phyloP scores from a whole-genome alignment of 1,140 invertebrate species.

The Sminthurides bifidus region DNA sequence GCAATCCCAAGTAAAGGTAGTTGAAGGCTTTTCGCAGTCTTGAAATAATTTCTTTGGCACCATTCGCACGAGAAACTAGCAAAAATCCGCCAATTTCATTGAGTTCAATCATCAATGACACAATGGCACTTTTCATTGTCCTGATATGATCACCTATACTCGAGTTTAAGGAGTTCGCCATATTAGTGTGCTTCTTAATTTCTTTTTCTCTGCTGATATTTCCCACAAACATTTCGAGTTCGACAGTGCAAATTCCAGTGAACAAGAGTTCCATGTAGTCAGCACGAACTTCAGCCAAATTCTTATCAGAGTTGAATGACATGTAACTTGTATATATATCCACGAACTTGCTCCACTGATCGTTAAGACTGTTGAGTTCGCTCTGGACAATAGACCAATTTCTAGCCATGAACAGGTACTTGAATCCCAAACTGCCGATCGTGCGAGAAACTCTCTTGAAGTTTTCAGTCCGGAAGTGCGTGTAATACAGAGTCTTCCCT shows the following conservation, averaged over 20 bases:
- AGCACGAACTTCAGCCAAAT: conserved; percentile 10
- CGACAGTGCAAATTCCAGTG: conserved; percentile 22
- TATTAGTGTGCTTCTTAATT: conserved; percentile 17
- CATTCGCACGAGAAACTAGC: conserved; percentile 9
- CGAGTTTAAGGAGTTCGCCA: conserved; percentile 6
- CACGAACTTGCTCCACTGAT: conserved; percentile 16
- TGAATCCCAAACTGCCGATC: conserved; percentile 20
- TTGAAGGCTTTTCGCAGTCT: conserved; percentile 10
- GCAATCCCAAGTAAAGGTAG: conserved; percentile 16
- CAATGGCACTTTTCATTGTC: conserved; percentile 19
- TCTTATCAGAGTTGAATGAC: conserved; percentile 14
- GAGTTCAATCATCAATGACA: conserved; percentile 16
- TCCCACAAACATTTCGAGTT: conserved; percentile 25
- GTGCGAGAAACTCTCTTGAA: conserved; percentile 9
- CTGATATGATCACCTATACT: conserved; percentile 17
- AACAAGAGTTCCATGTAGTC: conserved; percentile 23
- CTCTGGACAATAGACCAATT: conserved; percentile 24
- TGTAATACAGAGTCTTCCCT: conserved; percentile 1
- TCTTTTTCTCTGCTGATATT: conserved; percentile 21
- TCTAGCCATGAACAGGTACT: conserved; percentile 21
- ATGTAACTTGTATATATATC: conserved; percentile 23
- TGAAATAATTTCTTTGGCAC: neutral
- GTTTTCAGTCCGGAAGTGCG: conserved; percentile 7
- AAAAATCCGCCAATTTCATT: conserved; percentile 26
- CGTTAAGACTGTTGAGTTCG: conserved; percentile 18